Evolutionary conservation across 1,140 invertebrate genomes (phyloP).

Genomic region (Aphelinus certus): DNA sequence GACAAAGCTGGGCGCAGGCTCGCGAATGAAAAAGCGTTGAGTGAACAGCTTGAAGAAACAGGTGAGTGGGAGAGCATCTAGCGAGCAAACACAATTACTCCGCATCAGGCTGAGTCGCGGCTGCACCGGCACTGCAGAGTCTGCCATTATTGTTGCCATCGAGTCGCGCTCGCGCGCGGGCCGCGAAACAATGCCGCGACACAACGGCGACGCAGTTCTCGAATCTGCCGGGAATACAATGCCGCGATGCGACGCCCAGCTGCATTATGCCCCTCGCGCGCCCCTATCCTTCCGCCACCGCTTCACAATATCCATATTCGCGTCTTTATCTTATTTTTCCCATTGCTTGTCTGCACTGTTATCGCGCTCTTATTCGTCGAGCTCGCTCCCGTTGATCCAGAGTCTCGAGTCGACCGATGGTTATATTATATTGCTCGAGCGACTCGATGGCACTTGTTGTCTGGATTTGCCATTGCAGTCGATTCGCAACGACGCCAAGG

Average conservation of each 20-base stretch:
- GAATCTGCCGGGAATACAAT: slow-evolving; percentile 31
- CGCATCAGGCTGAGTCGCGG: not conserved
- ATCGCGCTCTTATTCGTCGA: no score
- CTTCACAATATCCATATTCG: slow-evolving; percentile 3
- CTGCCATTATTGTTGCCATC: slow-evolving; percentile 10
- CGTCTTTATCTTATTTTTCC: slow-evolving; percentile 4
- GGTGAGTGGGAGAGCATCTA: not conserved
- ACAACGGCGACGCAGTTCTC: slow-evolving; percentile 11
- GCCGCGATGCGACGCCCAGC: not conserved
- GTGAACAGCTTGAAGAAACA: not conserved
- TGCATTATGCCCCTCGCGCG: not conserved
- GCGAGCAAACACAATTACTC: slow-evolving; percentile 32
- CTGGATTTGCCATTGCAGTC: no score
- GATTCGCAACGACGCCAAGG: no score
- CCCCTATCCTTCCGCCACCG: not conserved
- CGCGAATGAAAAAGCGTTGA: not conserved
- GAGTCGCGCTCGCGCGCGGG: slow-evolving; percentile 5
- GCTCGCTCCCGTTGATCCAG: no score
- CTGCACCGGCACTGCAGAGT: not conserved
- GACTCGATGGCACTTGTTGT: no score
- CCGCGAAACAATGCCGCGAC: not conserved
- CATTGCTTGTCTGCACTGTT: no score
- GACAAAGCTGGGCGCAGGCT: not conserved
- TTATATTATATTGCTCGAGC: no score
- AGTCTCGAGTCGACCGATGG: no score